Percentiles rank a stretch among this genome's conserved stretches.
Conservation (phyloP, 30 jellyfish, hydroid and myxozoan genomes). For the Aurelia coerulea region DNA sequence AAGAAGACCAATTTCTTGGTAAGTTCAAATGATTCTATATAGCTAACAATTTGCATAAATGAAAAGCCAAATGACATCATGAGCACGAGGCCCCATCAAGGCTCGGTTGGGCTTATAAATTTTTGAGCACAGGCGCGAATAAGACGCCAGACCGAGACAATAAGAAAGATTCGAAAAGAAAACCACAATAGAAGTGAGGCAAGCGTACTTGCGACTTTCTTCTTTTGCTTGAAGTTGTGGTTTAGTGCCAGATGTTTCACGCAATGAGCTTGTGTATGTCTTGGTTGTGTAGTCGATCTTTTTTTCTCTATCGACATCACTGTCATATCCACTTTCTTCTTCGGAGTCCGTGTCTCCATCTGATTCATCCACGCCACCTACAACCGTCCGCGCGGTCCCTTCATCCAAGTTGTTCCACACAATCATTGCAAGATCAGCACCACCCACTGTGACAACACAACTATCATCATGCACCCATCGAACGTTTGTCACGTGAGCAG, state of each 20-base stretch:
- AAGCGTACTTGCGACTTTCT: slow-evolving; percentile 65
- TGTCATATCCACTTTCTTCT: slow-evolving; percentile 96
- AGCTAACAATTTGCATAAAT: too few species aligned
- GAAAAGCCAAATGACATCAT: too few species aligned
- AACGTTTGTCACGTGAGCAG: slow-evolving; percentile 97
- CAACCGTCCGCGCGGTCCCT: slow-evolving; percentile 34
- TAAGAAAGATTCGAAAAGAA: background rate
- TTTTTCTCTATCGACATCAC: slow-evolving; percentile 96
- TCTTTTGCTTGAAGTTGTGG: slow-evolving; percentile 78
- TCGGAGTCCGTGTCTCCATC: slow-evolving; percentile 93
- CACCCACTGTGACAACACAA: slow-evolving; percentile 86
- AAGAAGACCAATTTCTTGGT: too few species aligned
- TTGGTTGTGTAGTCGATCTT: slow-evolving; percentile 85
- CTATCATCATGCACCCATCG: slow-evolving; percentile 93
- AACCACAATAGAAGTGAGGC: background rate
- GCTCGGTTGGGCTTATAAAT: too few species aligned
- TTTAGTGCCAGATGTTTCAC: slow-evolving; percentile 83
- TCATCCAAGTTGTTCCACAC: slow-evolving; percentile 86
- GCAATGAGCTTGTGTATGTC: slow-evolving; percentile 68
- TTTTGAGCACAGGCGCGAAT: too few species aligned
- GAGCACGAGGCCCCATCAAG: too few species aligned
- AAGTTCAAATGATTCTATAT: too few species aligned
- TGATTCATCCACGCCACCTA: slow-evolving; percentile 31
- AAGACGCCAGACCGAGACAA: background rate
- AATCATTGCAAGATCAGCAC: slow-evolving; percentile 96